Conservation (phyloP, 2,888 invertebrate genomes). For the Notocelia uddmanniana region DNA sequence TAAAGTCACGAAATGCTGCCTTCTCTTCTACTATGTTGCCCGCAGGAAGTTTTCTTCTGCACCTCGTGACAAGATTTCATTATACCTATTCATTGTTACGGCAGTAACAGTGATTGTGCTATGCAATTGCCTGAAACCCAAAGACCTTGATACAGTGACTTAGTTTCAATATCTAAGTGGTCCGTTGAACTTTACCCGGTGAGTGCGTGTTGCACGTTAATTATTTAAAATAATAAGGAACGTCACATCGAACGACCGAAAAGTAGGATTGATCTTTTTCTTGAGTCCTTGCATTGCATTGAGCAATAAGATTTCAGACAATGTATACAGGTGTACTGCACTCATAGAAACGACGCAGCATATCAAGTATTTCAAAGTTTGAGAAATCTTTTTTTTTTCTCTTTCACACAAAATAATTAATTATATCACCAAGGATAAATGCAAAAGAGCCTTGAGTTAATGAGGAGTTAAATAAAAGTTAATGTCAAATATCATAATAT, state of each 20-base stretch:
- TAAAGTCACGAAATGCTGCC: background rate
- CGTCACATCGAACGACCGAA: background rate
- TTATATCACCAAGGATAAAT: too few species aligned
- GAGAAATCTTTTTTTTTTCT: too few species aligned
- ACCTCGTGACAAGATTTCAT: constrained; percentile 23
- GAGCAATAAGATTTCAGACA: too few species aligned
- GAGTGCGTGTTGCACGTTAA: constrained; percentile 66
- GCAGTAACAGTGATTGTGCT: constrained; percentile 22
- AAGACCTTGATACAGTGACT: constrained; percentile 83
- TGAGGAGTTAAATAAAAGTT: too few species aligned
- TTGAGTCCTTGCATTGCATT: background rate
- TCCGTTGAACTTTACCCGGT: constrained; percentile 81
- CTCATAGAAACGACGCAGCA: too few species aligned
- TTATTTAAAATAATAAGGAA: constrained; percentile 28
- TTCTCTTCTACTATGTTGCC: constrained; percentile 15
- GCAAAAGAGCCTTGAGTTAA: too few species aligned
- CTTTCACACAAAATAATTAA: too few species aligned
- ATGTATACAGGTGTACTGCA: too few species aligned
- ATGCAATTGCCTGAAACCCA: constrained; percentile 70
- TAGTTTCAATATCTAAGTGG: constrained; percentile 80
- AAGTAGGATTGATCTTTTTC: constrained; percentile 4
- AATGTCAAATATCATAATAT: too few species aligned
- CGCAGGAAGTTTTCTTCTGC: constrained; percentile 32
- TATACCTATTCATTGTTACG: constrained; percentile 20
- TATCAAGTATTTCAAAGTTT: too few species aligned